These are phyloP conservation scores for Apis laboriosa DNA, from an alignment of 1,140 invertebrate species.

Conservation along the genomic window DNA sequence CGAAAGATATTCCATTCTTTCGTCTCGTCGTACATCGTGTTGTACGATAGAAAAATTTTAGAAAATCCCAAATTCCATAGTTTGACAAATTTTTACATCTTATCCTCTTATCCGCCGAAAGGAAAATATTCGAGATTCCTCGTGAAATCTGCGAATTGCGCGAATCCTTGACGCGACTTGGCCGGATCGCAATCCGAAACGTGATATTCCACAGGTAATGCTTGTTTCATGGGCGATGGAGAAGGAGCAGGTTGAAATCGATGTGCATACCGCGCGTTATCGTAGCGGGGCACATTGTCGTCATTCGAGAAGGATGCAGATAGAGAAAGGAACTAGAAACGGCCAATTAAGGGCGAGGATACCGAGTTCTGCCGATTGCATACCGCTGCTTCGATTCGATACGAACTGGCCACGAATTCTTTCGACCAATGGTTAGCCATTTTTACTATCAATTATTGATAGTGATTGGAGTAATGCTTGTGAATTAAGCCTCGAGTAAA, in stretches of 20 bases:
- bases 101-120: background rate
- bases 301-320: conserved; percentile 42
- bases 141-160: background rate
- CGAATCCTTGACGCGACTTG: background rate
- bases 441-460: conserved; percentile 15
- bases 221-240: conserved; percentile 26
- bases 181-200: conserved; percentile 1
- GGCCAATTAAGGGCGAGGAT: conserved; percentile 61
- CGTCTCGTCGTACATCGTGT: too few species aligned
- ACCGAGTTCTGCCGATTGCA: conserved; percentile 28
- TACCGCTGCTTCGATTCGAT: background rate
- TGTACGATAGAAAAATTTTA: too few species aligned
- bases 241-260: conserved; percentile 28
- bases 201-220: conserved; percentile 28
- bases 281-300: conserved; percentile 33
- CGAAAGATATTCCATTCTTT: too few species aligned
- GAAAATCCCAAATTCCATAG: too few species aligned
- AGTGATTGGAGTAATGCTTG: background rate
- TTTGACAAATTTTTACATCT: background rate
- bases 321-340: conserved; percentile 44
- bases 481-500: background rate
- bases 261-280: conserved; percentile 45
- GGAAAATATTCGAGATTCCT: background rate
- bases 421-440: background rate
- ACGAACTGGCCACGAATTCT: conserved; percentile 24